Conservation (phyloP, 2,888 invertebrate species). For the Perithous albicinctus region DNA sequence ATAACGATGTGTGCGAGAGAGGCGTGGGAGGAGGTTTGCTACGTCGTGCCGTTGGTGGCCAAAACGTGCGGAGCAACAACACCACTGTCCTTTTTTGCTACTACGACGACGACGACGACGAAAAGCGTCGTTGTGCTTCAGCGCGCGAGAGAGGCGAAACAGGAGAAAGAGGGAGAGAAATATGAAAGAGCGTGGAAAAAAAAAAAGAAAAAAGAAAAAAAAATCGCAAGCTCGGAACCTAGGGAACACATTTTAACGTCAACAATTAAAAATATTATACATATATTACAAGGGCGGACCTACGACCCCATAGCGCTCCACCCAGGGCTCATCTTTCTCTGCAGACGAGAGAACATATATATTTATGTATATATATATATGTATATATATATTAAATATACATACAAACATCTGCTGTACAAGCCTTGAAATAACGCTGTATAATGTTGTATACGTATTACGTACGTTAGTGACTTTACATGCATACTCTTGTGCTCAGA, state of each 20-base stretch:
- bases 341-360: conserved; percentile 59
- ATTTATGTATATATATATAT: background rate
- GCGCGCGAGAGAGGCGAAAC: conserved; percentile 46
- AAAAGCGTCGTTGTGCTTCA: conserved; percentile 55
- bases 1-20: conserved; percentile 81
- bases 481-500: conserved; percentile 25
- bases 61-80: conserved; percentile 58
- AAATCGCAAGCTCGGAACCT: conserved; percentile 70
- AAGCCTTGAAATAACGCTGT: conserved; percentile 31
- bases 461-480: conserved; percentile 49
- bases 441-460: conserved; percentile 36
- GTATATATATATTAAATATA: background rate
- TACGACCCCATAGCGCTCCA: conserved; percentile 59
- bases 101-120: too few relatives aligned
- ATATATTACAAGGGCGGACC: conserved; percentile 78
- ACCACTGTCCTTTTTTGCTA: conserved; percentile 59
- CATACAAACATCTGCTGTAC: conserved; percentile 25
- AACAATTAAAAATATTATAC: conserved; percentile 85
- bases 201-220: too few relatives aligned
- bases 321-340: conserved; percentile 80
- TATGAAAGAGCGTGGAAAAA: conserved; percentile 49
- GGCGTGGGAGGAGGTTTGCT: conserved; percentile 41
- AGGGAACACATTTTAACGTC: conserved; percentile 84
- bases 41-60: conserved; percentile 54
- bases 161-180: conserved; percentile 33